These are phyloP conservation scores for Epinephelus cyanopodus DNA, from an alignment of 2,113 vertebrate species.

Conservation along the genomic window DNA sequence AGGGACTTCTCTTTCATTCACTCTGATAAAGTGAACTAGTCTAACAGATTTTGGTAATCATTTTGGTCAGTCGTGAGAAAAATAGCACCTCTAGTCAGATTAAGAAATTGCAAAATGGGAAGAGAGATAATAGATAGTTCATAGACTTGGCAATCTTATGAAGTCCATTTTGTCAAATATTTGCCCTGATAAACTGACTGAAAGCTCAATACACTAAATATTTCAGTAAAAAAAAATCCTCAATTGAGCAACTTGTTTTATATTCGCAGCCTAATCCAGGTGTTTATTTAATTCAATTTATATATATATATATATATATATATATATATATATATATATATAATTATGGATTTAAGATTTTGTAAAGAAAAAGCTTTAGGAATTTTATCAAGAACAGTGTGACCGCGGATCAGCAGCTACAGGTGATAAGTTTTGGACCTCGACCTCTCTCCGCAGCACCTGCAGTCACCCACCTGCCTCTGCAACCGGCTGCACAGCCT, in stretches of 20 bases:
- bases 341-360: too few relatives aligned
- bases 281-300: not conserved
- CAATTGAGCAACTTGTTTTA: not conserved
- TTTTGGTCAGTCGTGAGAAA: not conserved
- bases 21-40: slow-evolving; percentile 13
- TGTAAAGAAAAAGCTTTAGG: too few relatives aligned
- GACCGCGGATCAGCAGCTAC: not conserved
- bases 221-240: not conserved
- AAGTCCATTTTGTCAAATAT: not conserved
- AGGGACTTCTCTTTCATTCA: slow-evolving; percentile 29
- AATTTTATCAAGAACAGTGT: not conserved
- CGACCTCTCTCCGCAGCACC: slow-evolving; percentile 59
- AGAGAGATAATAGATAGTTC: too few relatives aligned
- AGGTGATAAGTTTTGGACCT: slow-evolving; percentile 72
- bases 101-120: not conserved
- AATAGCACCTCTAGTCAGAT: not conserved
- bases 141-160: too few relatives aligned
- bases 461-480: not conserved
- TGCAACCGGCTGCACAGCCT: slow-evolving; percentile 18
- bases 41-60: not conserved
- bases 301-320: too few relatives aligned
- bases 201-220: not conserved
- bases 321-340: too few relatives aligned
- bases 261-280: not conserved
- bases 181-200: not conserved